phyloP scores from a whole-genome alignment of 1,140 invertebrate genomes.

The Propsilocerus akamusi region DNA sequence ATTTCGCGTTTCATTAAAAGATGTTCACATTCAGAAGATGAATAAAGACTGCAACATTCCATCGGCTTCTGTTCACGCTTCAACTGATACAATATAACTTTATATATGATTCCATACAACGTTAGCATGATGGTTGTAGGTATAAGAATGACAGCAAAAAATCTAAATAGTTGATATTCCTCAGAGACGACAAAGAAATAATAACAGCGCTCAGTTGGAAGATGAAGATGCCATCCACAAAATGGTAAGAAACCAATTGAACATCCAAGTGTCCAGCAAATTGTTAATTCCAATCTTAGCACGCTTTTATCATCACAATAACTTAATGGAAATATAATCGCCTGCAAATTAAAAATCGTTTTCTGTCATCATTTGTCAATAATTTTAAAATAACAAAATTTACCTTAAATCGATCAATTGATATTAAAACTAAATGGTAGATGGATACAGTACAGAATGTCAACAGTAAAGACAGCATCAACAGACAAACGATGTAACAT shows the following conservation, averaged over 20 bases:
- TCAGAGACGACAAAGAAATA: conserved; percentile 77
- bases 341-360: too few relatives aligned
- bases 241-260: conserved; percentile 65
- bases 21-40: background rate
- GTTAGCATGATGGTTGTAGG: conserved; percentile 63
- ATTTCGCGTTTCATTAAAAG: conserved; percentile 47
- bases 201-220: conserved; percentile 33
- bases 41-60: background rate
- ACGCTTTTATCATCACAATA: background rate
- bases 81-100: conserved; percentile 75
- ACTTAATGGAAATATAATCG: background rate
- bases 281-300: conserved; percentile 29
- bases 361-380: too few relatives aligned
- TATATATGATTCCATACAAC: conserved; percentile 80
- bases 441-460: background rate
- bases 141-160: conserved; percentile 72
- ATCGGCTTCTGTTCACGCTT: background rate
- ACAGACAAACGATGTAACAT: background rate
- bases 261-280: conserved; percentile 65
- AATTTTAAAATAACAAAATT: background rate
- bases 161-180: conserved; percentile 71
- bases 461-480: background rate
- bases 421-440: background rate
- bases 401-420: background rate
- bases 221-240: conserved; percentile 58